Evolutionary conservation across 2,797 vertebrate species (phyloP), one percentile per base, ranked within the genome.

Genomic region (Gobionotothen gibberifrons): DNA sequence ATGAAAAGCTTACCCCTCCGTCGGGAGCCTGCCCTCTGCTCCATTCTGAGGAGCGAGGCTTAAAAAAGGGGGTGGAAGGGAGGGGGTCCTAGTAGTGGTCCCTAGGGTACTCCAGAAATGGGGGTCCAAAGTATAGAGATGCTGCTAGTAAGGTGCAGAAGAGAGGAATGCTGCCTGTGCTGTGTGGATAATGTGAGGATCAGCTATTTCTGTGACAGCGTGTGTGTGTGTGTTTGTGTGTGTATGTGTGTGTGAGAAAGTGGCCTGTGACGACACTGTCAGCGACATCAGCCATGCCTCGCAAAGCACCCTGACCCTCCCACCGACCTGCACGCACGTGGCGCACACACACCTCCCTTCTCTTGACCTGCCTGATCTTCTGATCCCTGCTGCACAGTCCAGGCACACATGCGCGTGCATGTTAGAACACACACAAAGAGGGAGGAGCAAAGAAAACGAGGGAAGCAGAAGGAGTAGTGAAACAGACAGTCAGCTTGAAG

Each of bases 241-340:
- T 83, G 64, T 65, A 67, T 69, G 74, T 55, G 80, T 29, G 80
- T 29, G 65, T 26, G 72, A 68, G 74, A 64, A 88, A 83, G 78
- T 85, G 81, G 79, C 79, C 78, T 67, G 82, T 85, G 85, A 88
- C 84, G 91, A 91, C 82, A 66, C 88, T 85, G 90, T 90, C 89
- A 82, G 86, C 85, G 79, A 83, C 88, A 90, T 89, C 91, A 92
- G 88, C 87, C 83, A 90, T 78, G 91, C 93, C 93, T 94, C 93
- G 92, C 89, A 92, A 86, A 86, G 86, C 87, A 75, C 85, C 63
- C 87, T 72, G 75, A 76, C 79, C 72, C 90, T 82, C 83, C 81
- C 86, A 71, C 73, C 44, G 32, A 82, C 82, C 59, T 52, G 71
- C 46, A 7, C 26, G 1, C 51, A 47, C 78, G 52, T 68, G 65